Percentiles rank a stretch among this genome's conserved stretches.
Conservation (phyloP, 2,797 vertebrate genomes). For the Discoglossus pictus region DNA sequence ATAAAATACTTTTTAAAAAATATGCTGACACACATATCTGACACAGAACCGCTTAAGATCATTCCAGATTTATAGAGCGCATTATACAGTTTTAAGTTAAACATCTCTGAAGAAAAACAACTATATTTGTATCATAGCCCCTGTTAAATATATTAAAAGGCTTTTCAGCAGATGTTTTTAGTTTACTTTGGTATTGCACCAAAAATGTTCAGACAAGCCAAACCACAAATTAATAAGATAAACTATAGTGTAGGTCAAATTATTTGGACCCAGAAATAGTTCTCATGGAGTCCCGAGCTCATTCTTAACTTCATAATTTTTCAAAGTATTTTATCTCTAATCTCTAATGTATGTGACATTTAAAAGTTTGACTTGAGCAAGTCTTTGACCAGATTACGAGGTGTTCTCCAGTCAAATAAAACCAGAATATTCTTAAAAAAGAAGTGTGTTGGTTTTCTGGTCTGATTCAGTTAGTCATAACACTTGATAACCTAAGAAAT, state of each 20-base stretch:
- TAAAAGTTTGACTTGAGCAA: no score
- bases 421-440: no score
- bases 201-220: conserved; percentile 47
- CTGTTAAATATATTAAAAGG: conserved; percentile 41
- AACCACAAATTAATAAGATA: conserved; percentile 52
- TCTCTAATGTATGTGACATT: conserved; percentile 4
- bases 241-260: conserved; percentile 45
- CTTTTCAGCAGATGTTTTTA: conserved; percentile 44
- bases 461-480: no score
- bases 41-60: not conserved
- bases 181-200: conserved; percentile 47
- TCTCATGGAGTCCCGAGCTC: conserved; percentile 15
- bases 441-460: no score
- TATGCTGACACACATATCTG: no score
- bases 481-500: no score
- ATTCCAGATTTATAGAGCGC: conserved; percentile 3
- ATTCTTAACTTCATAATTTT: conserved; percentile 17
- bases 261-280: conserved; percentile 48
- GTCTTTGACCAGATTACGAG: no score
- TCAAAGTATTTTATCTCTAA: conserved; percentile 5
- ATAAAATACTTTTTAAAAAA: no score
- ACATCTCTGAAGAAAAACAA: conserved; percentile 35
- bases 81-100: conserved; percentile 11
- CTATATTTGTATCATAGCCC: conserved; percentile 24
- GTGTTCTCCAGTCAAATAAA: no score